Evolutionary conservation across 2,113 vertebrate genomes (phyloP).

Genomic region (Coracopsis vasa): DNA sequence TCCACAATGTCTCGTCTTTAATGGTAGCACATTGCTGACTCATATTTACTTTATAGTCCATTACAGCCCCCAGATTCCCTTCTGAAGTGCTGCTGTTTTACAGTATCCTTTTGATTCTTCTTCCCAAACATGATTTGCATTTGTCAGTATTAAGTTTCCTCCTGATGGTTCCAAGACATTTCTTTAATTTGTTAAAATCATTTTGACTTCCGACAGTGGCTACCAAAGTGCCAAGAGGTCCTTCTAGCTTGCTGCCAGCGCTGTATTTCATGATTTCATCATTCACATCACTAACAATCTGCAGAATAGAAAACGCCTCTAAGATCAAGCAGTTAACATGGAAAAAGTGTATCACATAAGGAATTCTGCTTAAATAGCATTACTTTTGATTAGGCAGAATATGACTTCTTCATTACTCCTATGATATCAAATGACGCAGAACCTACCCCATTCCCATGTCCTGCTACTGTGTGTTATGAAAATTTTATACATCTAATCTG

Average conservation of each 20-base stretch:
- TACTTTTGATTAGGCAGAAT: neutral
- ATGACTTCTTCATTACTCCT: neutral
- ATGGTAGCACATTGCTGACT: neutral
- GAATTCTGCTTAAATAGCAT: neutral
- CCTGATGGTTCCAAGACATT: neutral
- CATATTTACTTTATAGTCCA: conserved; percentile 11
- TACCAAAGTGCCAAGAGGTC: neutral
- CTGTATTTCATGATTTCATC: neutral
- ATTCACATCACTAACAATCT: neutral
- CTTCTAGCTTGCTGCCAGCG: neutral
- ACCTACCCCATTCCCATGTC: neutral
- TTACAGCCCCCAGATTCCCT: neutral
- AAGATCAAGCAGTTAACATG: neutral
- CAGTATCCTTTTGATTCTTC: neutral
- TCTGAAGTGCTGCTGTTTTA: neutral
- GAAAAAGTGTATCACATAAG: neutral
- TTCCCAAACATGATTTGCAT: conserved; percentile 6
- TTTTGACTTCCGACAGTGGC: neutral
- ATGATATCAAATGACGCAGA: neutral
- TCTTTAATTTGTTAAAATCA: neutral
- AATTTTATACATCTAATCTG: neutral
- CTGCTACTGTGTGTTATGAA: neutral
- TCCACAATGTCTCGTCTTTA: neutral
- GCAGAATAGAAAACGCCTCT: neutral
- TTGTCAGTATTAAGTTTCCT: neutral